Evolutionary conservation across 2,797 vertebrate genomes (phyloP), one percentile per base, ranked within the genome.

Genomic region (Anomalospiza imberbis): DNA sequence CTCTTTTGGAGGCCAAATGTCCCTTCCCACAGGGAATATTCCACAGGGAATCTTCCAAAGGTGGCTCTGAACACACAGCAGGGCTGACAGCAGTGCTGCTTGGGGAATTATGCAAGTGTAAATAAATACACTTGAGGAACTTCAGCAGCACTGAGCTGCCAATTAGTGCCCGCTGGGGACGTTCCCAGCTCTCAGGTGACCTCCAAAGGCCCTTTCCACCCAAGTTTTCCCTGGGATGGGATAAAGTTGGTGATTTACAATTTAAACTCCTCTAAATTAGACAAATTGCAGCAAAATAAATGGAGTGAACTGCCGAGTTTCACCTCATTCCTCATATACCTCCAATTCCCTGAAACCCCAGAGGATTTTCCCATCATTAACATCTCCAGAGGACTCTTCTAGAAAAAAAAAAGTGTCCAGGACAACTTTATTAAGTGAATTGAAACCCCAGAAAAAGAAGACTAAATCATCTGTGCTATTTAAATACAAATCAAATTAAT

Each of bases 241-340:
- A 16, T 4, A 13, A 84, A 34, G 16, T 20, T 8, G 48, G 29
- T 26, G 44, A 67, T 65, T 53, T 38, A 17, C 3, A 25, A 10
- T 38, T 48, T n/a, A n/a, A 25, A 3, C 3, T 12, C 5, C 2
- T 7, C 24, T 21, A 13, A 66, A n/a, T 12, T 0, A 6, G 22
- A 53, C 7, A 54, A 48, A 17, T 0, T 32, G 51, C 5, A 89
- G 28, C 21, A 66, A 57, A 63, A 54, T 16, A 19, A 44, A 22
- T 6, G 14, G 13, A 10, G 17, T 1, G 11, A 40, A 17, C 10
- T 3, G 19, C 17, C 10, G 36, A 12, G 25, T 45, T 58, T 20
- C 19, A 10, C 9, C 12, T 42, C 11, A 3, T 32, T 45, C 8
- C 50, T 63, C 4, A 0, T 7, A 6, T 42, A 25, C 42, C 17